These are phyloP conservation scores for Enteromius paludinosus DNA, from an alignment of 2,797 vertebrate genomes.

Conservation along the genomic window DNA sequence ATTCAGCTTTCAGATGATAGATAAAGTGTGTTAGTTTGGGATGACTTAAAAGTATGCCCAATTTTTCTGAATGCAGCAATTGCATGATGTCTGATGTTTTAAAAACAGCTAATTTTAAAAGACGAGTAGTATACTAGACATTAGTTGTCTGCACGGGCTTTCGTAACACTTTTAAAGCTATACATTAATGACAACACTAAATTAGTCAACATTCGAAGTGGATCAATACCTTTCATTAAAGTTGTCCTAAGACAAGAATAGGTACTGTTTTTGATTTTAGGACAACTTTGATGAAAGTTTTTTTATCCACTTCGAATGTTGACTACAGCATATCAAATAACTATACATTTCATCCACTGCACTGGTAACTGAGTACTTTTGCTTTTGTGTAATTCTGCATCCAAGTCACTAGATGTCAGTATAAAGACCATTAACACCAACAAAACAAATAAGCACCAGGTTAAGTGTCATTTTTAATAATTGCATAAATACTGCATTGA, in stretches of 20 bases:
- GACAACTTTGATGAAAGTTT: too few relatives aligned
- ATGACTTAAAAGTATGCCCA: not conserved
- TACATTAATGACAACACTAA: not conserved
- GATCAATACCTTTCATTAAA: too few relatives aligned
- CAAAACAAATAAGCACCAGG: too few relatives aligned
- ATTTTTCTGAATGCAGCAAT: too few relatives aligned
- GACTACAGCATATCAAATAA: not conserved
- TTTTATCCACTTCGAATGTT: too few relatives aligned
- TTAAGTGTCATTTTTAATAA: not conserved
- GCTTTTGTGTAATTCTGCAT: not conserved
- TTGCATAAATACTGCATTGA: not conserved
- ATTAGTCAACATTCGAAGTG: too few relatives aligned
- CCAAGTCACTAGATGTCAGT: not conserved
- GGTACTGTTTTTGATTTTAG: too few relatives aligned
- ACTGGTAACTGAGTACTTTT: not conserved
- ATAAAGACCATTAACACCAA: not conserved
- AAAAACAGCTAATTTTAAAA: not conserved
- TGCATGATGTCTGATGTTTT: not conserved
- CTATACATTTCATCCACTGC: too few relatives aligned
- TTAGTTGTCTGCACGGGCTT: not conserved
- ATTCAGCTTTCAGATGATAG: too few relatives aligned
- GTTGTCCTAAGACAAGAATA: too few relatives aligned
- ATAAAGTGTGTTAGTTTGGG: too few relatives aligned
- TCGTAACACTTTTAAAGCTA: too few relatives aligned
- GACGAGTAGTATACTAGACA: not conserved